Evolutionary conservation across 2,113 vertebrate species (phyloP), one percentile per base, ranked within the genome.

Genomic region (Talpa occidentalis): DNA sequence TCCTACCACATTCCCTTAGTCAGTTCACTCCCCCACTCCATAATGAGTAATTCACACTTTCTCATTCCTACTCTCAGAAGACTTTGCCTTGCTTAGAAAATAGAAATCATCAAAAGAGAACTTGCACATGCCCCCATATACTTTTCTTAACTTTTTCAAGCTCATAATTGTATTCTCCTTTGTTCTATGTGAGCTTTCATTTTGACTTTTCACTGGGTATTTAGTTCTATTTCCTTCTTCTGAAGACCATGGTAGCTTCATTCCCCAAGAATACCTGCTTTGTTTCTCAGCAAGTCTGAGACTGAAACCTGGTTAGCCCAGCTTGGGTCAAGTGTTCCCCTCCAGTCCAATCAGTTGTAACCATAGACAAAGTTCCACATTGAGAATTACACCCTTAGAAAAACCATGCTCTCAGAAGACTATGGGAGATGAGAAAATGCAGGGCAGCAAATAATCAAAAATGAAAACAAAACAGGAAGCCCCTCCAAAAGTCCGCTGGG

Each of bases 1-100:
- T 74, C 78, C 66, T 54, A 74, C 90, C 49, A 52, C 40, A 0
- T 82, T 82, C 12, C 69, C 19, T 70, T 44, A 67, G 88, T 88
- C 90, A 70, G 11, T 52, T 94, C 92, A 87, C 76, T 49, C 70
- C 47, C 66, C 49, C 81, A 32, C n/a, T 64, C 42, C 67, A 3
- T 0, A 21, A 54, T 95, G 96, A 97, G 66, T 90, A 88, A 96
- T 95, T 94, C 93, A 95, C 93, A 70, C 93, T 69, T 76, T 90
- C 72, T 76, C 82, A 70, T 92, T 77, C 28, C 95, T 60, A 28
- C 3, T 85, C n/a, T 77, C 64, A 82, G 37, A 89, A 94, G 86
- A 60, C 32, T 24, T 90, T 85, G 81, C 37, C 80, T 95, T 96
- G 21, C 86, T 62, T 49, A 95, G 91, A 89, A 94, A 92, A 94